A percentile compares a stretch with the other conserved stretches of the same genome.
Evolutionary conservation across 2,888 invertebrate genomes (phyloP).

Genomic region (Flexamia atlantica): DNA sequence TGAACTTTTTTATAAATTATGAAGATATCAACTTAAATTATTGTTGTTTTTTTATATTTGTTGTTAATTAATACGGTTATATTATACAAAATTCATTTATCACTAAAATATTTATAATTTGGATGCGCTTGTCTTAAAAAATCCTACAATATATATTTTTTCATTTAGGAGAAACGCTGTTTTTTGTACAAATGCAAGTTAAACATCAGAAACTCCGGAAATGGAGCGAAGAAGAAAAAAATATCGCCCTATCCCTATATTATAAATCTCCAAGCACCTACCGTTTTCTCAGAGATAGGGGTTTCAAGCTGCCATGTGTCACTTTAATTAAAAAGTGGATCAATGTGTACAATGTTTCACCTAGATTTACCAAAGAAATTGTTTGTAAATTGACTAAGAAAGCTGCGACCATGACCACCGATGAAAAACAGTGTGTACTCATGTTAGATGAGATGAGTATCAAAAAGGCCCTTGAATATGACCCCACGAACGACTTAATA

Average conservation of each 20-base stretch:
- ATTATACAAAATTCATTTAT: no score
- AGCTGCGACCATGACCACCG: slow-evolving; percentile 38
- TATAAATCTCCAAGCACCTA: slow-evolving; percentile 14
- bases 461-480: slow-evolving; percentile 9
- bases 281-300: slow-evolving; percentile 14
- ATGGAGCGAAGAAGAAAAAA: slow-evolving; percentile 40
- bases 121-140: no score
- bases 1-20: no score
- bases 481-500: slow-evolving; percentile 17
- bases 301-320: slow-evolving; percentile 42
- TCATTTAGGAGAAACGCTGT: slow-evolving; percentile 11
- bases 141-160: slow-evolving; percentile 7
- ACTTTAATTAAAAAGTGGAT: slow-evolving; percentile 40
- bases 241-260: slow-evolving; percentile 21
- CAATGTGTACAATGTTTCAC: slow-evolving; percentile 9
- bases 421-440: slow-evolving; percentile 46
- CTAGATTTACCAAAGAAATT: slow-evolving; percentile 1
- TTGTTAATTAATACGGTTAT: no score
- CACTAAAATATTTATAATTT: no score
- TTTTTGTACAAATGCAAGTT: slow-evolving; percentile 22
- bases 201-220: background rate
- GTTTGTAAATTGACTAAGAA: slow-evolving; percentile 11
- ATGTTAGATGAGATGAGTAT: slow-evolving; percentile 19
- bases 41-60: no score
- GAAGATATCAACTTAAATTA: no score